Evolutionary conservation across 1,140 invertebrate species (phyloP).

Genomic region (Drosophila rufa): DNA sequence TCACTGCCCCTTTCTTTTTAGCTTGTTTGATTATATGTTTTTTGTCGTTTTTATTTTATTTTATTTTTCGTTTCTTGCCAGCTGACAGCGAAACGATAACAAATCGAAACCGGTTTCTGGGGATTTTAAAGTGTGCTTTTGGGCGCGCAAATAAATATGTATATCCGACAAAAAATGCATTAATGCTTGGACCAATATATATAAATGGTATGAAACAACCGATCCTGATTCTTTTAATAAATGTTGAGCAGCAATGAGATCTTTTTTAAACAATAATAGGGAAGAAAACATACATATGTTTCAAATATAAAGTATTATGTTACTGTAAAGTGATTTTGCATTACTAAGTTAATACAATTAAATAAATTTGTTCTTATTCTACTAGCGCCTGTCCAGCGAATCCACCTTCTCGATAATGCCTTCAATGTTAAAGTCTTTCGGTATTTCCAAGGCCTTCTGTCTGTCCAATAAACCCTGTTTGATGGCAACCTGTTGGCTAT

Average conservation of each 20-base stretch:
- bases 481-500: not conserved
- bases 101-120: not conserved
- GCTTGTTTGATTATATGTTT: not conserved
- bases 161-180: too few species aligned
- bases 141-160: not conserved
- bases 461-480: not conserved
- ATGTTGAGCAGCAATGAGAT: too few species aligned
- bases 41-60: too few species aligned
- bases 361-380: slow-evolving; percentile 47
- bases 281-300: not conserved
- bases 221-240: too few species aligned
- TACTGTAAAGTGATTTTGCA: slow-evolving; percentile 56
- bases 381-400: slow-evolving; percentile 26
- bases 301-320: slow-evolving; percentile 58
- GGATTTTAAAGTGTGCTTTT: not conserved
- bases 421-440: not conserved
- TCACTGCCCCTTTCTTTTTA: not conserved
- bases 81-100: not conserved
- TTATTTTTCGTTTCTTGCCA: not conserved
- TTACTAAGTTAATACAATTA: slow-evolving; percentile 65
- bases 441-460: not conserved
- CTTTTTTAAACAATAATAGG: too few species aligned
- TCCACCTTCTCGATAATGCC: slow-evolving; percentile 9
- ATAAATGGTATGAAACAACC: too few species aligned
- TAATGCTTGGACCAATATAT: too few species aligned